A percentile compares a stretch with the other conserved stretches of the same genome.
These are phyloP conservation scores for Tetramorium alpestre DNA, from an alignment of 1,140 invertebrate genomes.

Conservation along the genomic window DNA sequence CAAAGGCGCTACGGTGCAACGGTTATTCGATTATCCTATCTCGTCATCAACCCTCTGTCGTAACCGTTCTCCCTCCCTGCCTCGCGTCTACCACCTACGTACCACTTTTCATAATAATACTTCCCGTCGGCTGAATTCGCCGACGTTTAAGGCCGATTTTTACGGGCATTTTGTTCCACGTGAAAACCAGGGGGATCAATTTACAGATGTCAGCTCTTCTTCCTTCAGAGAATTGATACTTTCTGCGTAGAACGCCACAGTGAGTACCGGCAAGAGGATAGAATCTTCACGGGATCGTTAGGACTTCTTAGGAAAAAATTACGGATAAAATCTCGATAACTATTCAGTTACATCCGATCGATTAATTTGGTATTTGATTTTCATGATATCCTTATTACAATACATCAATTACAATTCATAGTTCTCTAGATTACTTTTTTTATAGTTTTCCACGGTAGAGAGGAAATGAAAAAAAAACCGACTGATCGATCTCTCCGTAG, in stretches of 20 bases:
- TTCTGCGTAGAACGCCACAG: background rate
- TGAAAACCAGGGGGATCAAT: constrained; percentile 46
- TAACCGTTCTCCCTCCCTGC: constrained; percentile 42
- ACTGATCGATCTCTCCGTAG: constrained; percentile 40
- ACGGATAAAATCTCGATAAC: background rate
- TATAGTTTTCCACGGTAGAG: background rate
- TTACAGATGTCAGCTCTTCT: constrained; percentile 18
- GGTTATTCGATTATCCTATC: constrained; percentile 71
- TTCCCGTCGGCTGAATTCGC: constrained; percentile 16
- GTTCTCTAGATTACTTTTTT: background rate
- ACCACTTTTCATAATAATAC: constrained; percentile 59
- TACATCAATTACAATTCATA: background rate
- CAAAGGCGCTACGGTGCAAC: constrained; percentile 57
- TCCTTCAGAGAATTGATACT: constrained; percentile 13
- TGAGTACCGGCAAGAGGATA: background rate
- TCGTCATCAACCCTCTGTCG: constrained; percentile 67
- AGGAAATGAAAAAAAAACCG: background rate
- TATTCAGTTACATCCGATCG: background rate
- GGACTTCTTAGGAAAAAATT: background rate
- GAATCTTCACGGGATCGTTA: background rate
- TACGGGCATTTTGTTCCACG: constrained; percentile 39
- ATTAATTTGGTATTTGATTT: constrained; percentile 21
- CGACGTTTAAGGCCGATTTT: constrained; percentile 52
- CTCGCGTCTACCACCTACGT: background rate
- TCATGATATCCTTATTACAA: background rate